phyloP scores from a whole-genome alignment of 2,888 invertebrate genomes.

The Dexiosoma caninum region DNA sequence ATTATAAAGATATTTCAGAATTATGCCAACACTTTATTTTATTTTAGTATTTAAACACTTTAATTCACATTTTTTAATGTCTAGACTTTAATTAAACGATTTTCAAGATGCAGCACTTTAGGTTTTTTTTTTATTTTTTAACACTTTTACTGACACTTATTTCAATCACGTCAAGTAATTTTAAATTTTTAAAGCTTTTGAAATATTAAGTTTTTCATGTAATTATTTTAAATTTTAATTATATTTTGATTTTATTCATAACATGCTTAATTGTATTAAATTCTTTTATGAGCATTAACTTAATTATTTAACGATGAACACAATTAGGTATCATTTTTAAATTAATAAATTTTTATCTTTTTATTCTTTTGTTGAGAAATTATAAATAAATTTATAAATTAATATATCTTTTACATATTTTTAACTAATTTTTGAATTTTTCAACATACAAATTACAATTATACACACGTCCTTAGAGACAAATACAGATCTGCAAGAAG shows the following conservation, averaged over 20 bases:
- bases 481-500: slow-evolving; percentile 53
- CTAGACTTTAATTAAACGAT: slow-evolving; percentile 46
- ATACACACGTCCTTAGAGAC: slow-evolving; percentile 17
- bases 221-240: not conserved
- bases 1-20: not conserved
- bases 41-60: slow-evolving; percentile 8
- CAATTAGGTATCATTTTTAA: slow-evolving; percentile 65
- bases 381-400: slow-evolving; percentile 38
- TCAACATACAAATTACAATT: slow-evolving; percentile 66
- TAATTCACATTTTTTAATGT: slow-evolving; percentile 27
- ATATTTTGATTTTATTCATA: slow-evolving; percentile 31
- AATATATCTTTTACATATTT: slow-evolving; percentile 19
- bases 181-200: not conserved
- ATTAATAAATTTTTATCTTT: slow-evolving; percentile 63
- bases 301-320: slow-evolving; percentile 63
- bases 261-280: slow-evolving; percentile 8
- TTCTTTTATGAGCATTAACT: slow-evolving; percentile 4
- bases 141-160: not conserved
- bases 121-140: no score
- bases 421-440: not conserved
- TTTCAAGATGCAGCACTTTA: slow-evolving; percentile 64
- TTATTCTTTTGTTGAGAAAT: slow-evolving; percentile 17
- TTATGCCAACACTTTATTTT: not conserved
- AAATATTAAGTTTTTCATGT: not conserved
- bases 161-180: no score